Percentiles rank a stretch among this genome's conserved stretches.
Conservation (phyloP, 2,888 invertebrate genomes). For the Callinectes sapidus region DNA sequence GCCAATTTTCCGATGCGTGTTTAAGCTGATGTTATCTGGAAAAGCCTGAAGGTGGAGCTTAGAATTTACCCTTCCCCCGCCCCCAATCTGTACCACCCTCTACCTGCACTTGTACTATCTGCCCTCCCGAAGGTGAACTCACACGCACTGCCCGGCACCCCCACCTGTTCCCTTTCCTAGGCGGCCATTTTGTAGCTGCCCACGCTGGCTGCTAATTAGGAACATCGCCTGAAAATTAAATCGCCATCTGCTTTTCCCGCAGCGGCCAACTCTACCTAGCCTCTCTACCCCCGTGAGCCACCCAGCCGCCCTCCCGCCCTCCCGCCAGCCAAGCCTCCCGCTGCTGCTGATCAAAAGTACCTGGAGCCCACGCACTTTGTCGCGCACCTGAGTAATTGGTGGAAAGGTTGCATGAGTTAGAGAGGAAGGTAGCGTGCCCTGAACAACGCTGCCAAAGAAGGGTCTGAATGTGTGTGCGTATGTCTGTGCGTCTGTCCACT, state of each 20-base stretch:
- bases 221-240: constrained; percentile 33
- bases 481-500: no score
- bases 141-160: not conserved
- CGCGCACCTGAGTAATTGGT: constrained; percentile 2
- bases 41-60: constrained; percentile 14
- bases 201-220: constrained; percentile 5
- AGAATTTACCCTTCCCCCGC: not conserved
- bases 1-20: not conserved
- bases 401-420: not conserved
- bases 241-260: constrained; percentile 36
- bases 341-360: constrained; percentile 7
- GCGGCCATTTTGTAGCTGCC: constrained; percentile 31
- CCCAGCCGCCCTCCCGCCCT: not conserved
- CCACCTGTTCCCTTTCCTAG: not conserved
- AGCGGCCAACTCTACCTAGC: not conserved
- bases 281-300: not conserved
- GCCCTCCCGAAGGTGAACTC: not conserved
- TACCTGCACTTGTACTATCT: not conserved
- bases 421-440: not conserved
- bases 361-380: not conserved
- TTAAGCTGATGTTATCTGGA: constrained; percentile 8
- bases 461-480: not conserved
- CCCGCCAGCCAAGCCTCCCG: not conserved
- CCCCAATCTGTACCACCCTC: not conserved
- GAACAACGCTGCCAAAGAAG: not conserved